Percentiles rank a stretch among this genome's conserved stretches.
Evolutionary conservation across 2,888 invertebrate genomes (phyloP).

Genomic region (Malthinus flaveolus): DNA sequence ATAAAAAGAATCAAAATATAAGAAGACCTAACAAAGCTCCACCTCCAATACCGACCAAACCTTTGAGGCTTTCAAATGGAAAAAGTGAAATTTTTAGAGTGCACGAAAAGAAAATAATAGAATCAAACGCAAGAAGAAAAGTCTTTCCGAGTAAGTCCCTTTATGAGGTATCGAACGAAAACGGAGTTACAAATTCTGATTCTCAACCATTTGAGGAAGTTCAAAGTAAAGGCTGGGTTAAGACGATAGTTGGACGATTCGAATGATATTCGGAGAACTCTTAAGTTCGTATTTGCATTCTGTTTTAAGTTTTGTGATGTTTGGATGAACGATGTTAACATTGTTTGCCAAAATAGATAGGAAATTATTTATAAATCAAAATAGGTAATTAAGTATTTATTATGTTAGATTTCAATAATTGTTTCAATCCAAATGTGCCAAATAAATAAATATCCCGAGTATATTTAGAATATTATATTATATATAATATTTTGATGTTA

Average conservation of each 20-base stretch:
- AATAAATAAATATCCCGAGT: conserved; percentile 19
- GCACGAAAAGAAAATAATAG: not conserved
- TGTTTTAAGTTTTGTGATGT: conserved; percentile 9
- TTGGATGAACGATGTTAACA: not conserved
- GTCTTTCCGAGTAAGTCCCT: conserved; percentile 17
- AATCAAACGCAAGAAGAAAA: conserved; percentile 10
- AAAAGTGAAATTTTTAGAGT: conserved; percentile 12
- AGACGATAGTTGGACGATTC: conserved; percentile 73
- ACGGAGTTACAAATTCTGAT: not conserved
- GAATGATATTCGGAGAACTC: conserved; percentile 56
- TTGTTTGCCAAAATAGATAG: conserved; percentile 1
- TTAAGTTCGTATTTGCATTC: conserved; percentile 5
- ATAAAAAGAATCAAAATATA: conserved; percentile 13
- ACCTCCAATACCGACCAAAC: conserved; percentile 69
- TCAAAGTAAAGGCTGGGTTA: conserved; percentile 71
- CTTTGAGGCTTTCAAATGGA: conserved; percentile 44
- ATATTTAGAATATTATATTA: conserved; percentile 7
- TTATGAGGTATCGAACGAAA: conserved; percentile 13
- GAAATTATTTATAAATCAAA: conserved; percentile 4
- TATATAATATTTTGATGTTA: conserved; percentile 2
- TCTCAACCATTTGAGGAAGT: conserved; percentile 21
- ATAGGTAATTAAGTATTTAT: conserved; percentile 6
- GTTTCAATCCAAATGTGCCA: conserved; percentile 19
- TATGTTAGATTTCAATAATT: conserved; percentile 13
- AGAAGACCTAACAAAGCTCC: conserved; percentile 58